phyloP scores from a whole-genome alignment of 2,888 invertebrate genomes.

The Cheilosia scutellata region DNA sequence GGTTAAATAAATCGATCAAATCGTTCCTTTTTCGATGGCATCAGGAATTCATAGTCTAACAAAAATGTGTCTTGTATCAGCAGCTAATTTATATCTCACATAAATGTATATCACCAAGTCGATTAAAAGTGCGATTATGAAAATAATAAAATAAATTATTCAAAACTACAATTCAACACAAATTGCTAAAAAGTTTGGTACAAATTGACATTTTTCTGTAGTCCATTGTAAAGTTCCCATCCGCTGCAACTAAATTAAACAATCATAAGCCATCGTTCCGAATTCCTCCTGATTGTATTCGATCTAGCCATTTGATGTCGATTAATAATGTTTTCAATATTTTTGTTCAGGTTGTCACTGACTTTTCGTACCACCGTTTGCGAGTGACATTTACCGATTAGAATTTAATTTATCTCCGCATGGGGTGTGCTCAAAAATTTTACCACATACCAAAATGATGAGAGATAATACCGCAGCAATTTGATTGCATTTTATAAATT shows the following conservation, averaged over 20 bases:
- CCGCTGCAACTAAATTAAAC: too few relatives aligned
- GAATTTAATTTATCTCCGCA: constrained; percentile 35
- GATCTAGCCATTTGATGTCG: not conserved
- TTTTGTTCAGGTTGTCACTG: not conserved
- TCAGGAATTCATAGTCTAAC: too few relatives aligned
- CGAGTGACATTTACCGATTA: constrained; percentile 54
- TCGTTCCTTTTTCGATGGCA: too few relatives aligned
- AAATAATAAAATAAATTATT: too few relatives aligned
- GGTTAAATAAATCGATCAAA: not conserved
- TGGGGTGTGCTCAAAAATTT: not conserved
- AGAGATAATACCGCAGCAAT: constrained; percentile 16
- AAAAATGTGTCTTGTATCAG: too few relatives aligned
- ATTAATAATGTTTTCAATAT: constrained; percentile 24
- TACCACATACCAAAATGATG: constrained; percentile 4
- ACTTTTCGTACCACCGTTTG: constrained; percentile 26
- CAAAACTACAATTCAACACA: too few relatives aligned
- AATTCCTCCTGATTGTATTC: not conserved
- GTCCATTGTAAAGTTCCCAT: too few relatives aligned
- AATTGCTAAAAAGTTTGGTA: too few relatives aligned
- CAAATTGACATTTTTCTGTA: too few relatives aligned
- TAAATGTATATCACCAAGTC: too few relatives aligned
- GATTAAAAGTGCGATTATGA: too few relatives aligned
- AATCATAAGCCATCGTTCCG: not conserved
- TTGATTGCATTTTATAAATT: constrained; percentile 34
- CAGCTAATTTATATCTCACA: too few relatives aligned